Evolutionary conservation across 1,140 invertebrate genomes (phyloP).

Genomic region (Drosophila kanapiae): DNA sequence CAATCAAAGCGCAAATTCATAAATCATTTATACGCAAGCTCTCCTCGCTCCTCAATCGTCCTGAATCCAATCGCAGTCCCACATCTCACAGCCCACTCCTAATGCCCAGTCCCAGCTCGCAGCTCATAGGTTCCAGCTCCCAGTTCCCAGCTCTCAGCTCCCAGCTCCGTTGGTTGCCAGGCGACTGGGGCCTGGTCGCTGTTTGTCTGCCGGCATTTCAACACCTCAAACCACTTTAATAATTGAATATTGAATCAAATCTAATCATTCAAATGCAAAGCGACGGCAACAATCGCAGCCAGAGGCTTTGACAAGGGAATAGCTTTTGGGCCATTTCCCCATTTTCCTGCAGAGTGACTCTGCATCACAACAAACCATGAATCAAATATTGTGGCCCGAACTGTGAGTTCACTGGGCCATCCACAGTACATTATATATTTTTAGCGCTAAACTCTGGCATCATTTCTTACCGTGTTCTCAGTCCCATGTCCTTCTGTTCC

Average conservation of each 20-base stretch:
- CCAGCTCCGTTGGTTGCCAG: constrained; percentile 18
- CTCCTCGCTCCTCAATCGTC: constrained; percentile 24
- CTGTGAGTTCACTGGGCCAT: constrained; percentile 46
- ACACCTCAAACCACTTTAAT: constrained; percentile 83
- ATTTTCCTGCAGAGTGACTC: constrained; percentile 22
- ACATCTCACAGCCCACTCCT: constrained; percentile 5
- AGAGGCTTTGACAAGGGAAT: constrained; percentile 53
- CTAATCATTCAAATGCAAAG: constrained; percentile 83
- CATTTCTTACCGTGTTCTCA: constrained; percentile 27
- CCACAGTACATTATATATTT: constrained; percentile 58
- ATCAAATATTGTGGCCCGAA: constrained; percentile 68
- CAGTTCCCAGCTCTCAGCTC: constrained; percentile 7
- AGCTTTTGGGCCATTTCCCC: constrained; percentile 28
- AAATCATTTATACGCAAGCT: constrained; percentile 82
- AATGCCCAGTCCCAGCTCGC: constrained; percentile 6
- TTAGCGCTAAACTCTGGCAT: constrained; percentile 54
- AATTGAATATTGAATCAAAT: constrained; percentile 84
- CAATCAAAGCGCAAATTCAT: constrained; percentile 80
- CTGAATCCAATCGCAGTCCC: constrained; percentile 16
- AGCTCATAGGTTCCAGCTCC: constrained; percentile 3
- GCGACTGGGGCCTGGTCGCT: constrained; percentile 16
- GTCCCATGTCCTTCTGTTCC: constrained; percentile 30
- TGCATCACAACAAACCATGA: constrained; percentile 66
- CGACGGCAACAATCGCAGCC: constrained; percentile 48
- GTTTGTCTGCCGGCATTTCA: constrained; percentile 71